Evolutionary conservation across 1,140 invertebrate genomes (phyloP).

Genomic region (Trichoplusia ni): DNA sequence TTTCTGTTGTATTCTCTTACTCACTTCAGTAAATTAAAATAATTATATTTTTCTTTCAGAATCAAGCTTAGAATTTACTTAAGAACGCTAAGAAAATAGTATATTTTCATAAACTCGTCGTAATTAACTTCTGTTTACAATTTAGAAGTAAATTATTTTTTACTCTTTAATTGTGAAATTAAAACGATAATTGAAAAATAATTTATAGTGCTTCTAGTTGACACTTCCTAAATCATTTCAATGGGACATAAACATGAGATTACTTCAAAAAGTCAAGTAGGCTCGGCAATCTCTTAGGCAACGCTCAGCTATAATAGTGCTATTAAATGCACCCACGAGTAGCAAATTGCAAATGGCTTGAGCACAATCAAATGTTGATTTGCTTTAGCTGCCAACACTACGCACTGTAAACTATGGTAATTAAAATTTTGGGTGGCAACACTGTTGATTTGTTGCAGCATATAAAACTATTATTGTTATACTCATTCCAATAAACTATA

Average conservation of each 20-base stretch:
- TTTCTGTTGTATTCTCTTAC: neutral
- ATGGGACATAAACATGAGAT: constrained; percentile 21
- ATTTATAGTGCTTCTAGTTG: too few species aligned
- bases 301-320: constrained; percentile 72
- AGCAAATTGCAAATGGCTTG: constrained; percentile 76
- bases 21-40: neutral
- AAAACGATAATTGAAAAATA: too few species aligned
- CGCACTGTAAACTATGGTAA: constrained; percentile 36
- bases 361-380: constrained; percentile 79
- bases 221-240: constrained; percentile 19
- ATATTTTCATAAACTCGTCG: too few species aligned
- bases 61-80: too few species aligned
- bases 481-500: too few species aligned
- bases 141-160: too few species aligned
- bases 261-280: constrained; percentile 48
- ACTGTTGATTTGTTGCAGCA: neutral
- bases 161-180: too few species aligned
- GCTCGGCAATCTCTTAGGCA: constrained; percentile 71
- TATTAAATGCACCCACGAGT: constrained; percentile 79
- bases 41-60: too few species aligned
- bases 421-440: constrained; percentile 20
- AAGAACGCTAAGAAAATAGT: too few species aligned
- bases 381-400: constrained; percentile 66
- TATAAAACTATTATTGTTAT: neutral
- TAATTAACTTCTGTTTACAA: too few species aligned